Percentiles rank a stretch among this genome's conserved stretches.
These are phyloP conservation scores for Nycticebus coucang DNA, from an alignment of 2,113 vertebrate species.

Conservation along the genomic window DNA sequence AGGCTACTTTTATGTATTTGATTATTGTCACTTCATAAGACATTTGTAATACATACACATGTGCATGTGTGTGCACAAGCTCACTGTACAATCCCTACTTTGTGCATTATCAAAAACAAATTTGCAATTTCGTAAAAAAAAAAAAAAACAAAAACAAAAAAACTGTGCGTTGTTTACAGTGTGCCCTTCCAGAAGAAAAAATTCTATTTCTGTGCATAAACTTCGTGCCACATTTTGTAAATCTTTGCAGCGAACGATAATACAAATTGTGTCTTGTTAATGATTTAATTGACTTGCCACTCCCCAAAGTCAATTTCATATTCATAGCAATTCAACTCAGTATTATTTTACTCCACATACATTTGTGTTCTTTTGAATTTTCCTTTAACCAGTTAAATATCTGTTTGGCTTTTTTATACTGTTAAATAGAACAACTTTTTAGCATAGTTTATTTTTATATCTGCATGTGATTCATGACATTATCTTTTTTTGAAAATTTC, in stretches of 20 bases:
- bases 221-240: neutral
- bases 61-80: accelerated
- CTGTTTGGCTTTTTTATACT: neutral
- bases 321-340: neutral
- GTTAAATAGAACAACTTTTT: neutral
- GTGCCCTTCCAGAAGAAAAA: neutral
- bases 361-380: neutral
- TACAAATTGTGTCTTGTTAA: neutral
- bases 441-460: neutral
- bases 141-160: neutral
- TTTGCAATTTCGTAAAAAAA: neutral
- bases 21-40: neutral
- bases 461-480: neutral
- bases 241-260: neutral
- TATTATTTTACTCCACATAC: neutral
- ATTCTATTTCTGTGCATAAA: neutral
- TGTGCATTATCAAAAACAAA: neutral
- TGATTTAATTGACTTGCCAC: neutral
- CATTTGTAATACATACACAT: neutral
- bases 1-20: neutral
- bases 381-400: neutral
- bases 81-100: too few species aligned
- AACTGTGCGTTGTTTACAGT: neutral
- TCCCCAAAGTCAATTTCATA: neutral
- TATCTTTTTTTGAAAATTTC: neutral